Evolutionary conservation across 2,797 vertebrate species (phyloP).

Genomic region (Lagocephalus sceleratus): DNA sequence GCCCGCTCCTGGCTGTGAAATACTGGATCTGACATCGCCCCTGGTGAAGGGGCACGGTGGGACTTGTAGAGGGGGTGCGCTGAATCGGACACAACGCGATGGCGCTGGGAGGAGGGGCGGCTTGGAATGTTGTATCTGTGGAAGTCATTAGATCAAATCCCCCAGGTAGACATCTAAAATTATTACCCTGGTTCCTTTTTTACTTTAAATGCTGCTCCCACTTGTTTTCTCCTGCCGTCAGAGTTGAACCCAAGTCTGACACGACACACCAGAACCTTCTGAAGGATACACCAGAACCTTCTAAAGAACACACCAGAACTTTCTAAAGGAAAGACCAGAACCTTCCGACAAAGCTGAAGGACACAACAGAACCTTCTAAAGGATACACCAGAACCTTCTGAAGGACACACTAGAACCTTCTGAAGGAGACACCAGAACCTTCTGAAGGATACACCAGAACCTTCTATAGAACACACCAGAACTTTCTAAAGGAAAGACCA

Average conservation of each 20-base stretch:
- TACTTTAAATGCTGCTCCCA: constrained; percentile 77
- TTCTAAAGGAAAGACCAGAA: too few species aligned
- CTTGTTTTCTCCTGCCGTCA: constrained; percentile 43
- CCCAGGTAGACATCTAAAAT: constrained; percentile 80
- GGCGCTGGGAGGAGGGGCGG: constrained; percentile 39
- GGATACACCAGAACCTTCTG: too few species aligned
- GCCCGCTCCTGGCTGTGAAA: constrained; percentile 82
- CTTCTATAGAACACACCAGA: too few species aligned
- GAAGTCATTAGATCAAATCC: constrained; percentile 79
- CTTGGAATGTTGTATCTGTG: constrained; percentile 78
- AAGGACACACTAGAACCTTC: too few species aligned
- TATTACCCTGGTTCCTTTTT: constrained; percentile 82
- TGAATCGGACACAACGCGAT: constrained; percentile 32
- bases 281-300: too few species aligned
- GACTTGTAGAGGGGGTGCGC: constrained; percentile 10
- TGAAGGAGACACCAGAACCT: too few species aligned
- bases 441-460: too few species aligned
- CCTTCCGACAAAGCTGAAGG: too few species aligned
- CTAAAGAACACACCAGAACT: too few species aligned
- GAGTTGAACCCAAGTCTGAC: constrained; percentile 24
- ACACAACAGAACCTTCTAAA: too few species aligned
- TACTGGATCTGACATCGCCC: constrained; percentile 76
- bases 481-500: too few species aligned
- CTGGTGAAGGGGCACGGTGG: constrained; percentile 48
- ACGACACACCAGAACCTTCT: constrained; percentile 8